Evolutionary conservation across 2,113 vertebrate genomes (phyloP), one percentile per base, ranked within the genome.

Genomic region (Thymallus thymallus): DNA sequence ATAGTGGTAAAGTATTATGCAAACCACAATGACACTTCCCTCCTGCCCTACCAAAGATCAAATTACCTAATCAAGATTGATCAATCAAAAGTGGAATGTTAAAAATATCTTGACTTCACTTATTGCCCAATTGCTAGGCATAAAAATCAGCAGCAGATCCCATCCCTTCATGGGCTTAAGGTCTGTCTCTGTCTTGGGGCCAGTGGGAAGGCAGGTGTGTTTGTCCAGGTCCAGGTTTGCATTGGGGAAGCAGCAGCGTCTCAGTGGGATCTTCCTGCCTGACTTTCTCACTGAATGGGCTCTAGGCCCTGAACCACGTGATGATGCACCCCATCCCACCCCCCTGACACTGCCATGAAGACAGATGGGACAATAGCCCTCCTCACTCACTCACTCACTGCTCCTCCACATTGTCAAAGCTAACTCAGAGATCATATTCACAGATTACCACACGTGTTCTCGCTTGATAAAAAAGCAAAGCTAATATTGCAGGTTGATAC

Each of bases 221-320:
- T n/a, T 60, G 56, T 60, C 18, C 6, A 60, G 56, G 56, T 60
- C 20, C 56, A 60, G 56, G 18, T 22, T n/a, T 3, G 5, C 41
- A 63, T 62, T 55, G 29, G 29, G 35, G 51, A 41, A 66, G 61
- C 61, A 71, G 68, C 58, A 71, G 68, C 46, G 68, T 76, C 61
- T 10, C 48, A 0, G 72, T 71, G n/a, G 55, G 60, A 64, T 55
- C 60, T 45, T 79, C 61, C 24, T 12, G 48, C 60, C 48, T 66
- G 77, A 79, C 68, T 66, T 79, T 74, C 67, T 73, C 48, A 24
- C 48, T 55, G 48, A 74, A 13, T 14, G 29, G 72, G 72, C 72
- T 60, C 20, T 6, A 60, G 56, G 16, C 16, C 48, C 48, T 51
- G 48, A 51, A 51, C 48, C 12, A 5, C 12, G 18, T 51, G 14